phyloP scores from a whole-genome alignment of 2,797 vertebrate genomes.

The Propithecus perrieri region DNA sequence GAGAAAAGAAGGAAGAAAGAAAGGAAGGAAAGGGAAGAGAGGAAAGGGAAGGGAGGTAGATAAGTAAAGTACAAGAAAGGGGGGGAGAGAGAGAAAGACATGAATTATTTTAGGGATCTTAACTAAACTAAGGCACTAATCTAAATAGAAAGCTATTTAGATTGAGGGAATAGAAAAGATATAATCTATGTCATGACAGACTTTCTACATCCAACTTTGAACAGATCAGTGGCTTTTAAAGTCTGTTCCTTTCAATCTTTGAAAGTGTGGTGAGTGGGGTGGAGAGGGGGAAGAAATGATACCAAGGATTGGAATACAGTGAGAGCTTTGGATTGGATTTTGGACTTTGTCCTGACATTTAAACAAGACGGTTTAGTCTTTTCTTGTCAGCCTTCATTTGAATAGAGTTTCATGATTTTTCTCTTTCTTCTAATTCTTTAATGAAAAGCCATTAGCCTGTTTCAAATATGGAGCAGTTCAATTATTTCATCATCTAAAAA shows the following conservation, averaged over 20 bases:
- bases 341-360: neutral
- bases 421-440: neutral
- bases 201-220: neutral
- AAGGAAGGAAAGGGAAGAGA: neutral
- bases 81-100: neutral
- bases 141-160: neutral
- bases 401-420: neutral
- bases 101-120: neutral
- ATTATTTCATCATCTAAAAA: neutral
- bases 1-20: neutral
- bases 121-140: neutral
- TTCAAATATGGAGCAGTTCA: neutral
- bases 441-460: neutral
- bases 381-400: neutral
- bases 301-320: neutral
- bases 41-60: neutral
- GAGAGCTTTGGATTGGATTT: neutral
- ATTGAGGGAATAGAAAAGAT: neutral
- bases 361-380: neutral
- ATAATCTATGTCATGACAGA: neutral
- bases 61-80: too few relatives aligned
- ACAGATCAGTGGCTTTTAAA: neutral
- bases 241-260: neutral
- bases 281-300: neutral
- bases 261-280: neutral